phyloP scores from a whole-genome alignment of 2,797 vertebrate genomes.

The Neomorphus geoffroyi region DNA sequence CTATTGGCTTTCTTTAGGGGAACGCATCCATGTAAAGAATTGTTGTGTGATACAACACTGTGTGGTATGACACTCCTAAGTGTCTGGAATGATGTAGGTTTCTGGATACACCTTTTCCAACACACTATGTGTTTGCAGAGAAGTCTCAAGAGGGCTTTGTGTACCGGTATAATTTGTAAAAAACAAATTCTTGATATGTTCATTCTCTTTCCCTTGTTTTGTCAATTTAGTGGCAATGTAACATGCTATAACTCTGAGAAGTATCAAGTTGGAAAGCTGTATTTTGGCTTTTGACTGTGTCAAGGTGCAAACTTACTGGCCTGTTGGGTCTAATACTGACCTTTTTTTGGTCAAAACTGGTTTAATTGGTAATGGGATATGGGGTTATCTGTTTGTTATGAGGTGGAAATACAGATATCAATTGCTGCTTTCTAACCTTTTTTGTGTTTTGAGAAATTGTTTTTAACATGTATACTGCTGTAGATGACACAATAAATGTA shows the following conservation, averaged over 20 bases:
- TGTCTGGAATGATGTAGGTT: constrained; percentile 23
- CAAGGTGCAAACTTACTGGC: constrained; percentile 13
- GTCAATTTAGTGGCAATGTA: constrained; percentile 34
- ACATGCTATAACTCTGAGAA: constrained; percentile 33
- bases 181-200: constrained; percentile 12
- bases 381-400: constrained; percentile 39
- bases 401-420: constrained; percentile 43
- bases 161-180: constrained; percentile 28
- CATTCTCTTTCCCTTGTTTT: constrained; percentile 12
- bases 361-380: constrained; percentile 19
- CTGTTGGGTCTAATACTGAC: not conserved
- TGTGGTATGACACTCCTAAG: constrained; percentile 38
- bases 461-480: constrained; percentile 70
- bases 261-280: constrained; percentile 45
- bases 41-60: constrained; percentile 46
- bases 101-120: constrained; percentile 24
- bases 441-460: constrained; percentile 66
- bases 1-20: constrained; percentile 20
- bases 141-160: constrained; percentile 42
- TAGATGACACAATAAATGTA: constrained; percentile 79
- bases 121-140: constrained; percentile 18
- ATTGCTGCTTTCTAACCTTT: constrained; percentile 55
- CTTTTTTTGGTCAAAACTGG: constrained; percentile 32
- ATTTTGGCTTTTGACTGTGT: constrained; percentile 63
- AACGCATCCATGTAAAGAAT: constrained; percentile 38